A percentile compares a stretch with the other conserved stretches of the same genome.
Conservation (phyloP, 30 jellyfish, hydroid and myxozoan genomes). For the Cassiopea andromeda region DNA sequence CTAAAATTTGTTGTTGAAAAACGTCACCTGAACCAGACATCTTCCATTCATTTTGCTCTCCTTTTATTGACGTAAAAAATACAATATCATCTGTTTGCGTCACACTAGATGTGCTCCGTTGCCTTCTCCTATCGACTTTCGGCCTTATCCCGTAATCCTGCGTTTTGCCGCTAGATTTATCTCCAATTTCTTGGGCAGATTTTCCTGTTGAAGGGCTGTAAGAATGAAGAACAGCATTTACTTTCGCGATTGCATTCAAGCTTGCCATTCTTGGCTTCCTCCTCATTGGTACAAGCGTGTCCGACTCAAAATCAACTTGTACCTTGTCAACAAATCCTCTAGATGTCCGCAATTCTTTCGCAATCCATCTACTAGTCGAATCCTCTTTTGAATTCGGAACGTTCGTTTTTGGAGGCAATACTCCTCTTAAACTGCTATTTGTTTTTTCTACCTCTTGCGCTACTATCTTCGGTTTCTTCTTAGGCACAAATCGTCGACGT, state of each 20-base stretch:
- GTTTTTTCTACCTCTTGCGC: background rate
- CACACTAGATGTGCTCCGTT: conserved; percentile 78
- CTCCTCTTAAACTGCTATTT: background rate
- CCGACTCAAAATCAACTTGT: conserved; percentile 50
- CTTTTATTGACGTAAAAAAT: conserved; percentile 48
- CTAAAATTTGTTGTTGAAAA: conserved; percentile 32
- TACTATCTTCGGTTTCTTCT: conserved; percentile 6
- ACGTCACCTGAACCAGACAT: conserved; percentile 64
- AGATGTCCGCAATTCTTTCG: conserved; percentile 63
- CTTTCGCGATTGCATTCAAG: conserved; percentile 96
- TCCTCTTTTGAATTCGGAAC: conserved; percentile 18
- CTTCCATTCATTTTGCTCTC: conserved; percentile 52
- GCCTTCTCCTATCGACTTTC: conserved; percentile 48
- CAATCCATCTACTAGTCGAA: conserved; percentile 35
- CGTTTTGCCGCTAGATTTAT: conserved; percentile 13
- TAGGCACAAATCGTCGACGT: conserved; percentile 32
- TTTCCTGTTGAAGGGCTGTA: conserved; percentile 66
- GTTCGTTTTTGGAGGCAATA: background rate
- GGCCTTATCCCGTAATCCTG: conserved; percentile 6
- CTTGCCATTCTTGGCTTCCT: conserved; percentile 97
- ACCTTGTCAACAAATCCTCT: conserved; percentile 80
- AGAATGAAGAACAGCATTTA: conserved; percentile 92
- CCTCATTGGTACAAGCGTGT: conserved; percentile 55
- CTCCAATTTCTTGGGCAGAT: conserved; percentile 22
- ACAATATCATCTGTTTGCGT: conserved; percentile 58